Evolutionary conservation across 2,113 vertebrate species (phyloP).

Genomic region (Lepidothrix coronata): DNA sequence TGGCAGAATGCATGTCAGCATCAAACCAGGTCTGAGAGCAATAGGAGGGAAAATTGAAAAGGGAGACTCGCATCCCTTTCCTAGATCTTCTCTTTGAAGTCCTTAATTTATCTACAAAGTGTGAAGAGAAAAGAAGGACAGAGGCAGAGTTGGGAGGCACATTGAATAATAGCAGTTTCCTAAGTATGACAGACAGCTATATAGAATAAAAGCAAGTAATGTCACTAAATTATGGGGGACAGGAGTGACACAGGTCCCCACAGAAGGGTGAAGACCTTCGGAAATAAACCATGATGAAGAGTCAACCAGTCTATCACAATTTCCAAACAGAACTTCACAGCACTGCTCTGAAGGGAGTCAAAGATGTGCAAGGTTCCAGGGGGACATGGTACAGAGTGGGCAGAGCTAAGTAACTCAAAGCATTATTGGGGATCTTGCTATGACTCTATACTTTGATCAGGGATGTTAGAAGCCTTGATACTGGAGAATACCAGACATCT

Average conservation of each 20-base stretch:
- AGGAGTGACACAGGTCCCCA: not conserved
- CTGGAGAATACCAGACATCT: not conserved
- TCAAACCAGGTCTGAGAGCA: not conserved
- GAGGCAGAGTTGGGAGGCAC: not conserved
- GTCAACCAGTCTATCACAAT: not conserved
- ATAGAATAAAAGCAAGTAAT: not conserved
- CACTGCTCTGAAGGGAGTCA: not conserved
- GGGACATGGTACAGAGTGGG: not conserved
- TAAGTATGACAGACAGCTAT: not conserved
- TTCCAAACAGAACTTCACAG: not conserved
- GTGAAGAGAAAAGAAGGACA: not conserved
- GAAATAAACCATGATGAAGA: not conserved
- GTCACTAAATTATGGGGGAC: not conserved
- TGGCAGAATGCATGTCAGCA: not conserved
- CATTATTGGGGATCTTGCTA: not conserved
- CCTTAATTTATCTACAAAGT: not conserved
- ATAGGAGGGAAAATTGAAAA: not conserved
- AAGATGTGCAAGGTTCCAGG: not conserved
- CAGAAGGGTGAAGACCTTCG: not conserved
- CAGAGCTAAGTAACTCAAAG: not conserved
- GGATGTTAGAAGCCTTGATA: not conserved
- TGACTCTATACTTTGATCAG: not conserved
- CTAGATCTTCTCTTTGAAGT: not conserved
- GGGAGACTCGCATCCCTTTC: not conserved
- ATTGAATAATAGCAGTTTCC: not conserved